A percentile compares a stretch with the other conserved stretches of the same genome.
These are phyloP conservation scores for Sporophila hypoxantha DNA, from an alignment of 2,113 vertebrate genomes.

Conservation along the genomic window DNA sequence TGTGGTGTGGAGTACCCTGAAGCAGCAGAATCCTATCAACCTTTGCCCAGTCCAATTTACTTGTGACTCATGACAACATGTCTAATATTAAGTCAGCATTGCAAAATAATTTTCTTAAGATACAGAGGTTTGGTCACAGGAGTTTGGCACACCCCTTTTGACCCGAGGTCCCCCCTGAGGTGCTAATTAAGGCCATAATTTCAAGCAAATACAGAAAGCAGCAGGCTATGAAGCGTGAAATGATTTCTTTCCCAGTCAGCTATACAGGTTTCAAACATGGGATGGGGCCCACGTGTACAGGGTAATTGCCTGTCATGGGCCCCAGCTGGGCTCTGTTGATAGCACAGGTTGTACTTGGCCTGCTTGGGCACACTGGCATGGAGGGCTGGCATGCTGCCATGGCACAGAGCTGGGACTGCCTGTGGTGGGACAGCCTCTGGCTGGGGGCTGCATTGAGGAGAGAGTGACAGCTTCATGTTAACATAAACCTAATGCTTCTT, in stretches of 20 bases:
- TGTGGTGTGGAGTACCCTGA: background rate
- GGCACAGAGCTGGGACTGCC: background rate
- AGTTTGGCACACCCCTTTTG: background rate
- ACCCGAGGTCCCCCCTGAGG: background rate
- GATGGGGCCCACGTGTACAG: rapidly evolving
- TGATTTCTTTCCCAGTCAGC: background rate
- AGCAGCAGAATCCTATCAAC: background rate
- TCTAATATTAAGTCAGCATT: background rate
- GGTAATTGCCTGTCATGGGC: background rate
- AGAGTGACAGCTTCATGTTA: background rate
- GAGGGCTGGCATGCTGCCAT: background rate
- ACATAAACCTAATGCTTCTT: background rate
- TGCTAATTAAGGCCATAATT: background rate
- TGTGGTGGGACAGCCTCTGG: background rate
- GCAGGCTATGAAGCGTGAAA: background rate
- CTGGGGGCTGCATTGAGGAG: background rate
- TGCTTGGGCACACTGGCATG: rapidly evolving
- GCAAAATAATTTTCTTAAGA: background rate
- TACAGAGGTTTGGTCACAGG: background rate
- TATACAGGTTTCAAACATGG: background rate
- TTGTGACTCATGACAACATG: background rate
- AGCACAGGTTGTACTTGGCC: background rate
- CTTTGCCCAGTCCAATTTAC: background rate
- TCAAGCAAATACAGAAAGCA: background rate
- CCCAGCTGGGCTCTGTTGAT: background rate